Percentiles rank a stretch among this genome's conserved stretches.
Conservation (phyloP, 1,140 invertebrate genomes). For the Drosophila mojavensis region DNA sequence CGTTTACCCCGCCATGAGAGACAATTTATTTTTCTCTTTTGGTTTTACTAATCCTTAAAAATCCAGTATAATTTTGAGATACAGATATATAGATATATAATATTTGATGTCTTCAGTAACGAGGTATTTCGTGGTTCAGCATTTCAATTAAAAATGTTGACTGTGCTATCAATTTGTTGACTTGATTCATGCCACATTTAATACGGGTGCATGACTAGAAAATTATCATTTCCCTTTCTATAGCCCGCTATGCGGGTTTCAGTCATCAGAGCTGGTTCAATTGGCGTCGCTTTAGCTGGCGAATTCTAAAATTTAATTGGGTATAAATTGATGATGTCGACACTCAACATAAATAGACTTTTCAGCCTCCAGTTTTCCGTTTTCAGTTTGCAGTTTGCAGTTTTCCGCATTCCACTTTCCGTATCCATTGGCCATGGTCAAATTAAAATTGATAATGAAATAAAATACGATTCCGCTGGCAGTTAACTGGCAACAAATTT, state of each 20-base stretch:
- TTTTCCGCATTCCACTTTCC: neutral
- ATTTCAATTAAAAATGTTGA: neutral
- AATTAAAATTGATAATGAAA: constrained; percentile 41
- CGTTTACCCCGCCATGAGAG: too few species aligned
- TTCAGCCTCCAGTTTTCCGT: neutral
- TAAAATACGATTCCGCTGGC: constrained; percentile 25
- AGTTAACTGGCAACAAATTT: constrained; percentile 15
- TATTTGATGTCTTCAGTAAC: neutral
- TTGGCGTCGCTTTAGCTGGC: constrained; percentile 15
- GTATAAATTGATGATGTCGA: constrained; percentile 19
- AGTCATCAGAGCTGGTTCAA: neutral
- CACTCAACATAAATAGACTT: constrained; percentile 2
- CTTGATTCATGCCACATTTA: constrained; percentile 53
- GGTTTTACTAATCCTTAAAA: too few species aligned
- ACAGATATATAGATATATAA: too few species aligned
- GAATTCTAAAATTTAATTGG: constrained; percentile 33
- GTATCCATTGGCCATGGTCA: constrained; percentile 25
- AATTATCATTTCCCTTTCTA: constrained; percentile 39
- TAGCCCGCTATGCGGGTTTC: neutral
- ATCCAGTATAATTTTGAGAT: too few species aligned
- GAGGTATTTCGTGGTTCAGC: neutral
- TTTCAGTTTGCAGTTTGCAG: neutral
- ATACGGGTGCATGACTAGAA: constrained; percentile 34
- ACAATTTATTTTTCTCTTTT: too few species aligned
- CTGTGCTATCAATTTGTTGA: constrained; percentile 28